Evolutionary conservation across 2,113 vertebrate species (phyloP).

Genomic region (Hippolais icterina): DNA sequence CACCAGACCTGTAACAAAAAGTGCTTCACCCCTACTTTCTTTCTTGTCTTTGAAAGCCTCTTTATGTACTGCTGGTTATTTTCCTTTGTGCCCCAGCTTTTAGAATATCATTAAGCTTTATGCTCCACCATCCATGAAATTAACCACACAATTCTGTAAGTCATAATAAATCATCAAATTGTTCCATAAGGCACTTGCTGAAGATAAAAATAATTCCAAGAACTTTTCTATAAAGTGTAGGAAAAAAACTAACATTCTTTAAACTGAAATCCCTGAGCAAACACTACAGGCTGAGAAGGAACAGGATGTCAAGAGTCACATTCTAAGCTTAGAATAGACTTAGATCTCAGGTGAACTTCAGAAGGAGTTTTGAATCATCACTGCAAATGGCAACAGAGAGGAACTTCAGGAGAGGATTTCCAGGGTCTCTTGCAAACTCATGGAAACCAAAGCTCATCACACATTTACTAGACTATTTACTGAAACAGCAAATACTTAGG

Average conservation of each 20-base stretch:
- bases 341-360: slow-evolving; percentile 2
- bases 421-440: background rate
- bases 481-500: background rate
- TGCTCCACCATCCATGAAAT: slow-evolving; percentile 47
- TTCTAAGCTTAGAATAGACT: background rate
- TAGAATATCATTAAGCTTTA: slow-evolving; percentile 10
- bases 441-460: background rate
- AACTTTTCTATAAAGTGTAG: background rate
- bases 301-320: slow-evolving; percentile 2
- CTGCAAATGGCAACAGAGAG: background rate
- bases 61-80: background rate
- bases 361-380: background rate
- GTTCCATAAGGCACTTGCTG: background rate
- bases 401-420: background rate
- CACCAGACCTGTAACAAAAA: background rate
- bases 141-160: background rate
- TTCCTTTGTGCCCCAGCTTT: background rate
- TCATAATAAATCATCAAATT: slow-evolving; percentile 36
- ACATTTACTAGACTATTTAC: background rate
- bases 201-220: slow-evolving; percentile 27
- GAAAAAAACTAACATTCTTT: background rate
- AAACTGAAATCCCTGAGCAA: slow-evolving; percentile 11
- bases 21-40: background rate
- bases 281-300: slow-evolving; percentile 15
- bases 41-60: slow-evolving; percentile 6